phyloP scores from a whole-genome alignment of 2,113 vertebrate species.

The Paracanthobrama guichenoti region DNA sequence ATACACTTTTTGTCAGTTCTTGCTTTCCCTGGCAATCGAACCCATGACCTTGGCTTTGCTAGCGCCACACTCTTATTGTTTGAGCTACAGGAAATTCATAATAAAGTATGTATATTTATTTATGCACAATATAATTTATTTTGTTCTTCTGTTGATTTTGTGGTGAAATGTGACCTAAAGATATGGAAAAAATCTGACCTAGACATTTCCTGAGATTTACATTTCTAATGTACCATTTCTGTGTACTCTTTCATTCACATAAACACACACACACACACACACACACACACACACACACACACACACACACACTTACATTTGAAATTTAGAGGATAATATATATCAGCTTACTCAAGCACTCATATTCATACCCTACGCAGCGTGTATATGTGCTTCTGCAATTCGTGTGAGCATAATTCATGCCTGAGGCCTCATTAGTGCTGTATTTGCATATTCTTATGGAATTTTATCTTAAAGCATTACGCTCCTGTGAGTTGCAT shows the following conservation, averaged over 20 bases:
- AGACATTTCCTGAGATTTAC: neutral
- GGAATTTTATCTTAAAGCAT: neutral
- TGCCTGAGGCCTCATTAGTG: constrained; percentile 5
- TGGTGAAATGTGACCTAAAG: neutral
- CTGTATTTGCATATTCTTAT: constrained; percentile 17
- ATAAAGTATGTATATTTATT: neutral
- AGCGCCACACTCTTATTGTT: too few species aligned
- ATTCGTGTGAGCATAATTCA: constrained; percentile 4
- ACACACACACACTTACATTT: neutral
- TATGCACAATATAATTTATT: neutral
- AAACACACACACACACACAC: neutral
- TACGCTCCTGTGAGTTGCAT: neutral
- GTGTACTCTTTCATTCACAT: neutral
- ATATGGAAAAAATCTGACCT: neutral
- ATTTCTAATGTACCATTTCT: neutral
- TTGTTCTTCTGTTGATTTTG: neutral
- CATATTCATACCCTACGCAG: neutral
- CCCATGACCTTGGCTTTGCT: too few species aligned
- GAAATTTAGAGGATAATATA: constrained; percentile 3
- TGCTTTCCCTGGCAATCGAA: too few species aligned
- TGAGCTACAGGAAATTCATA: too few species aligned
- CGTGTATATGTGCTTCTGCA: neutral
- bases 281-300: too few species aligned
- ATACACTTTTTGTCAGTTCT: too few species aligned
- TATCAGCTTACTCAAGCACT: constrained; percentile 16